A percentile compares a stretch with the other conserved stretches of the same genome.
phyloP scores from a whole-genome alignment of 1,140 invertebrate genomes.

The Chironomus striatipennis region DNA sequence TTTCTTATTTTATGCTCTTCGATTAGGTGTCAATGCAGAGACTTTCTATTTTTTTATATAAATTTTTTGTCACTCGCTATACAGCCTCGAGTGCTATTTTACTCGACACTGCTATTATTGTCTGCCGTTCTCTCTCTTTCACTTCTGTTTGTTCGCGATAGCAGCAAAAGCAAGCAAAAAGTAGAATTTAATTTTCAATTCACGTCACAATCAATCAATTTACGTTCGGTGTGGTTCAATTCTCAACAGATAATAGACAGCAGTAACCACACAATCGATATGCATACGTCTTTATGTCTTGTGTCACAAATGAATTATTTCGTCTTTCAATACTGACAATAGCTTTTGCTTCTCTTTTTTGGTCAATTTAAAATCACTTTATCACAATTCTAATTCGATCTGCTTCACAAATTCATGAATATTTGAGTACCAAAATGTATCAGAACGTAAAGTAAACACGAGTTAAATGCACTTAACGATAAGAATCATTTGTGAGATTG shows the following conservation, averaged over 20 bases:
- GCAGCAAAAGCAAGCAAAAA: no score
- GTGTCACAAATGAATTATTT: no score
- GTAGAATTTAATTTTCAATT: neutral
- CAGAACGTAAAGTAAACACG: neutral
- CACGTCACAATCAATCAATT: conserved; percentile 20
- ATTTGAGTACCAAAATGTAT: neutral
- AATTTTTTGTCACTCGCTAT: neutral
- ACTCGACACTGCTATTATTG: neutral
- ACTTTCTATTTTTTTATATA: neutral
- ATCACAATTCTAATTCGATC: neutral
- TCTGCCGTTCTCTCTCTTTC: no score
- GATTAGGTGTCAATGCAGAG: neutral
- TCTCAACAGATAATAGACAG: no score
- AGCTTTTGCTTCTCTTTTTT: neutral
- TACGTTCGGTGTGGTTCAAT: neutral
- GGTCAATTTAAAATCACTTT: neutral
- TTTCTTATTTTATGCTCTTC: neutral
- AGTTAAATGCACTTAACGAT: neutral
- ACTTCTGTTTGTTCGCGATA: neutral
- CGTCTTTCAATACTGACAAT: no score
- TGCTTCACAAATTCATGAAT: neutral
- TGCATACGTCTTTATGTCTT: no score
- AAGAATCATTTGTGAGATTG: neutral
- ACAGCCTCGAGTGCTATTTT: neutral
- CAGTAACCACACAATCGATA: no score